Percentiles rank a stretch among this genome's conserved stretches.
These are phyloP conservation scores for Tachuris rubrigastra DNA, from an alignment of 2,113 vertebrate species.

Conservation along the genomic window DNA sequence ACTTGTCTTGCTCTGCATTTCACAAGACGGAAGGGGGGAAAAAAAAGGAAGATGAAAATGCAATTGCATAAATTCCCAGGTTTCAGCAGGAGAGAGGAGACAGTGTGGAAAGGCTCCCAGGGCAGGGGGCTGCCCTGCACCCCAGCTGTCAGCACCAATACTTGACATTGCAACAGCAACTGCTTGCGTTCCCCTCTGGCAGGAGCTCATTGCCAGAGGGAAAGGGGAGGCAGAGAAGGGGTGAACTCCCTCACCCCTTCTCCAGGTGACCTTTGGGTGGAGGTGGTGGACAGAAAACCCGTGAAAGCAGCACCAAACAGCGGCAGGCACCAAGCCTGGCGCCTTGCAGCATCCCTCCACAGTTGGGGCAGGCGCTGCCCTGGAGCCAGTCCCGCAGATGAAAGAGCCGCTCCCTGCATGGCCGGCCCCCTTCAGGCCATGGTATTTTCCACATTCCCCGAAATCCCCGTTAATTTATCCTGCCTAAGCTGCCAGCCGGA, in stretches of 20 bases:
- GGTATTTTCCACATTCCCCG: constrained; percentile 37
- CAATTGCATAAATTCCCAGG: neutral
- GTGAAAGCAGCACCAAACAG: fast-evolving
- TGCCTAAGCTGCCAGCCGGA: constrained; percentile 26
- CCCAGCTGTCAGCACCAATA: neutral
- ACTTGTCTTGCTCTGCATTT: neutral
- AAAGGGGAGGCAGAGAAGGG: neutral
- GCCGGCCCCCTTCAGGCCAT: neutral
- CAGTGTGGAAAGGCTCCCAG: fast-evolving
- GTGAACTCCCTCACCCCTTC: neutral
- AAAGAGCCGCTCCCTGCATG: neutral
- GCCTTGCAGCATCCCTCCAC: neutral
- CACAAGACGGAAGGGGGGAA: neutral
- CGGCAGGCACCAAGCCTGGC: fast-evolving
- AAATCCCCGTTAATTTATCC: constrained; percentile 56
- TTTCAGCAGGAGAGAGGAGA: neutral
- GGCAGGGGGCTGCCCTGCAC: fast-evolving
- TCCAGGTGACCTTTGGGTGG: neutral
- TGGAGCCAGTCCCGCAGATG: fast-evolving
- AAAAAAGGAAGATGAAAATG: neutral
- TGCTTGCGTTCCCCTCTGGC: neutral
- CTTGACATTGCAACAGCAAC: neutral
- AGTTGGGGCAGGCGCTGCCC: neutral
- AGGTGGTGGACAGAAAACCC: neutral
- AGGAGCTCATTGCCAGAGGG: neutral